These are phyloP conservation scores for Geodia barretti DNA, from an alignment of 37 sponge, comb jelly and placozoan genomes.

Conservation along the genomic window DNA sequence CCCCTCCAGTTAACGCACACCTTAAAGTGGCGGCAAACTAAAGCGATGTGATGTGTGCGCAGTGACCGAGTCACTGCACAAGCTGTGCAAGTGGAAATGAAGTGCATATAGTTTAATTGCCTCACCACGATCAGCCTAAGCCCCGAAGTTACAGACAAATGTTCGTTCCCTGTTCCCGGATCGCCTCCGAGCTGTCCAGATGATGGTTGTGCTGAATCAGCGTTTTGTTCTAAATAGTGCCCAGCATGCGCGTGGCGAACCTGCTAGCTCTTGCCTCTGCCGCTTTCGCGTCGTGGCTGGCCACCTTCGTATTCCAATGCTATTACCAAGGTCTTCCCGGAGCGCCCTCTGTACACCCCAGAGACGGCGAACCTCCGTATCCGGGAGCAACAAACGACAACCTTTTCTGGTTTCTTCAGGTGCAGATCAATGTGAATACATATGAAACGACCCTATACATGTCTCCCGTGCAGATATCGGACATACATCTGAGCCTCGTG, in stretches of 20 bases:
- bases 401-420: constrained; percentile 88
- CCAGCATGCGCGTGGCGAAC: constrained; percentile 4
- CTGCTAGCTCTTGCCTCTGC: constrained; percentile 3
- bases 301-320: constrained; percentile 23
- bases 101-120: too few species aligned
- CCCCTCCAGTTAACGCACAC: background rate
- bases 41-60: too few species aligned
- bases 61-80: too few species aligned
- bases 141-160: too few species aligned
- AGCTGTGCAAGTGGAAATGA: too few species aligned
- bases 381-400: constrained; percentile 53
- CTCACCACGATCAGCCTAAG: too few species aligned
- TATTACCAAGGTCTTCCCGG: constrained; percentile 1
- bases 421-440: too few species aligned
- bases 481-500: constrained; percentile 76
- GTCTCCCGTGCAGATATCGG: constrained; percentile 75
- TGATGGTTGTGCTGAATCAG: background rate
- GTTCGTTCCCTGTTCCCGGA: too few species aligned
- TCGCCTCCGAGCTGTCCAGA: too few species aligned
- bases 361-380: constrained; percentile 25
- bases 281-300: constrained; percentile 26
- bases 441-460: too few species aligned
- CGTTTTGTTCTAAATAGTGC: constrained; percentile 1
- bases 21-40: background rate
- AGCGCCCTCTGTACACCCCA: background rate